phyloP scores from a whole-genome alignment of 2,113 vertebrate species.

The Anarhynchus alexandrinus region DNA sequence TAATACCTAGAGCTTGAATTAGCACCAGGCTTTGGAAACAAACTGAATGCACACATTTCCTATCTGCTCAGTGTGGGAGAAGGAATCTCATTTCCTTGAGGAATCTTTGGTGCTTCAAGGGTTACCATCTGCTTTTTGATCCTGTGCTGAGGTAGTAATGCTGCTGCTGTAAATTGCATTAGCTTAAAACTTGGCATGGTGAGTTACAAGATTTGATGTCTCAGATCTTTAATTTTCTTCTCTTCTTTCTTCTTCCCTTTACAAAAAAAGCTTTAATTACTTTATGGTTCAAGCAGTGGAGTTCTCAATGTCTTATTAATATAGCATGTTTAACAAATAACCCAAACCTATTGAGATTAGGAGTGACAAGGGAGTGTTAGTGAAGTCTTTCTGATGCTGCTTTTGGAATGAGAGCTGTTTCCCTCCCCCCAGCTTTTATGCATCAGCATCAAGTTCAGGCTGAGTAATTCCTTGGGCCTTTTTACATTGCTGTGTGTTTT shows the following conservation, averaged over 20 bases:
- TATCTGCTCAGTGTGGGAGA: not conserved
- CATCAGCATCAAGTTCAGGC: not conserved
- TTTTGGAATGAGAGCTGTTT: not conserved
- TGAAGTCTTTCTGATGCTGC: not conserved
- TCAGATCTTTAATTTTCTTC: not conserved
- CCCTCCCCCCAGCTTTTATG: not conserved
- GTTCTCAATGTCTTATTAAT: not conserved
- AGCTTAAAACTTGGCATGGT: not conserved
- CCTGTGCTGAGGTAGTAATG: not conserved
- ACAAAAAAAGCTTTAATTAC: not conserved
- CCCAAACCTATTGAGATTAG: not conserved
- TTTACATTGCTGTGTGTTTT: not conserved
- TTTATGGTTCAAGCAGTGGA: not conserved
- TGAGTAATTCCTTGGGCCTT: not conserved
- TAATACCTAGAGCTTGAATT: slow-evolving; percentile 38
- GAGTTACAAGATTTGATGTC: not conserved
- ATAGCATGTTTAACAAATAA: not conserved
- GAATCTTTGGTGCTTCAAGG: not conserved
- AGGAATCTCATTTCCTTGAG: not conserved
- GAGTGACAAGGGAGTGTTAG: not conserved
- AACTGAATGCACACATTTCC: not conserved
- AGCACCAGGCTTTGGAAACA: not conserved
- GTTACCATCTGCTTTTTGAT: not conserved
- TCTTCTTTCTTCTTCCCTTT: not conserved
- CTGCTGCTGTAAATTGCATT: not conserved